These are phyloP conservation scores for Speoplatyrhinus poulsoni DNA, from an alignment of 2,113 vertebrate species.

Conservation along the genomic window DNA sequence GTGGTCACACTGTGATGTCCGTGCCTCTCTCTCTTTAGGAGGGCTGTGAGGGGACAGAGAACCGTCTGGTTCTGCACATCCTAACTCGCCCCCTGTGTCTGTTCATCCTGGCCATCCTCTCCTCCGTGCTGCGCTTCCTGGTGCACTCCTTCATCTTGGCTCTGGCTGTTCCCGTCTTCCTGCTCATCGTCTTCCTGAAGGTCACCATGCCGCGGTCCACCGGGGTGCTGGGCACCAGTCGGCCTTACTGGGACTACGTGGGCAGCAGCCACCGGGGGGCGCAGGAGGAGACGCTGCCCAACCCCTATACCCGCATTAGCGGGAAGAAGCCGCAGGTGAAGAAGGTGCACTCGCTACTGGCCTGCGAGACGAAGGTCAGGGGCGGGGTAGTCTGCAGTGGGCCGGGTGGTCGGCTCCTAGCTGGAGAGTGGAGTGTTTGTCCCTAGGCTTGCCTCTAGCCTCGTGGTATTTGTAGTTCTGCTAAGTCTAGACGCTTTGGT, in stretches of 20 bases:
- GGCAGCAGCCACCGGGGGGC: slow-evolving; percentile 72
- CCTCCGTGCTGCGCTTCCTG: slow-evolving; percentile 82
- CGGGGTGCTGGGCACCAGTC: slow-evolving; percentile 75
- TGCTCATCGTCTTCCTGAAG: slow-evolving; percentile 82
- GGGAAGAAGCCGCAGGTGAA: slow-evolving; percentile 53
- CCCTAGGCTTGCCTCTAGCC: no score
- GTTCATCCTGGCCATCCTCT: slow-evolving; percentile 77
- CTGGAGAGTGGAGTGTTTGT: no score
- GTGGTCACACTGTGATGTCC: not conserved
- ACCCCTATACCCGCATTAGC: slow-evolving; percentile 60
- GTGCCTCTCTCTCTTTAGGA: slow-evolving; percentile 66
- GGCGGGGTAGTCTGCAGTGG: not conserved
- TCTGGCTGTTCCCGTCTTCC: slow-evolving; percentile 81
- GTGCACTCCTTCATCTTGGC: slow-evolving; percentile 86
- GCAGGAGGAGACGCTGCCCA: slow-evolving; percentile 62
- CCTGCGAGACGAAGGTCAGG: not conserved
- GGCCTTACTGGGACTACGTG: slow-evolving; percentile 79
- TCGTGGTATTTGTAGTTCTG: no score
- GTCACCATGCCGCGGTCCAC: slow-evolving; percentile 81
- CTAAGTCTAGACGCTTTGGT: no score
- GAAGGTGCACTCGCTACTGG: slow-evolving; percentile 40
- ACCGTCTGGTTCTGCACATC: slow-evolving; percentile 84
- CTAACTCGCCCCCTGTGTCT: slow-evolving; percentile 83
- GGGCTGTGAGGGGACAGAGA: slow-evolving; percentile 83
- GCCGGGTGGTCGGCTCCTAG: no score